phyloP scores from a whole-genome alignment of 2,113 vertebrate species.

The Pseudopipra pipra region DNA sequence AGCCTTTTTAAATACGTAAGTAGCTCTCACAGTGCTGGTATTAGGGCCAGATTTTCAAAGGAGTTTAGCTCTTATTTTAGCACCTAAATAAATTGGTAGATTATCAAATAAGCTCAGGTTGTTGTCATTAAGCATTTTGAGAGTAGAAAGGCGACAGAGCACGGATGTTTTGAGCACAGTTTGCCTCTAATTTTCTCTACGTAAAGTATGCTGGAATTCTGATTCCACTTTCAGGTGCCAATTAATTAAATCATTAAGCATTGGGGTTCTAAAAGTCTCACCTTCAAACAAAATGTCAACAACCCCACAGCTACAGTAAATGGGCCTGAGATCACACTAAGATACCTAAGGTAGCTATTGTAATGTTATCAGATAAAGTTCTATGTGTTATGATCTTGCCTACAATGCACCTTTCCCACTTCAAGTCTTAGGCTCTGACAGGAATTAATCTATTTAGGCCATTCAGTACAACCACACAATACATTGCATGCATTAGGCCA shows the following conservation, averaged over 20 bases:
- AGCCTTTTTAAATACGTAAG: slow-evolving; percentile 48
- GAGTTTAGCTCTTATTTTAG: slow-evolving; percentile 2
- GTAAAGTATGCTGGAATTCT: background rate
- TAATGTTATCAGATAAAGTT: no score
- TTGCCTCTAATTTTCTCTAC: background rate
- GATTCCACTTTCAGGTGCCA: background rate
- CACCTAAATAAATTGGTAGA: background rate
- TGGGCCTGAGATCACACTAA: background rate
- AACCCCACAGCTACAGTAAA: background rate
- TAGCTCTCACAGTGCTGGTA: background rate
- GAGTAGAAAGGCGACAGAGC: background rate
- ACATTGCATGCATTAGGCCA: background rate
- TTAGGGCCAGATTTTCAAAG: slow-evolving; percentile 1
- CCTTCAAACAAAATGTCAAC: background rate
- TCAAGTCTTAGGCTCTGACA: background rate
- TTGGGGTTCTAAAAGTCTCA: background rate
- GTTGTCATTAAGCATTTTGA: background rate
- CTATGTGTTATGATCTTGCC: background rate
- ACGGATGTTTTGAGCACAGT: background rate
- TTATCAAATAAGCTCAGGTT: background rate
- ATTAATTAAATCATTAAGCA: background rate
- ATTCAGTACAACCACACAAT: no score
- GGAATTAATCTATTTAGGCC: background rate
- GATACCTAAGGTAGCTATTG: no score
- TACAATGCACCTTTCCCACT: background rate